Base-by-base conservation (phyloP, 2,888 invertebrate species). In the Iphiclides podalirius region DNA sequence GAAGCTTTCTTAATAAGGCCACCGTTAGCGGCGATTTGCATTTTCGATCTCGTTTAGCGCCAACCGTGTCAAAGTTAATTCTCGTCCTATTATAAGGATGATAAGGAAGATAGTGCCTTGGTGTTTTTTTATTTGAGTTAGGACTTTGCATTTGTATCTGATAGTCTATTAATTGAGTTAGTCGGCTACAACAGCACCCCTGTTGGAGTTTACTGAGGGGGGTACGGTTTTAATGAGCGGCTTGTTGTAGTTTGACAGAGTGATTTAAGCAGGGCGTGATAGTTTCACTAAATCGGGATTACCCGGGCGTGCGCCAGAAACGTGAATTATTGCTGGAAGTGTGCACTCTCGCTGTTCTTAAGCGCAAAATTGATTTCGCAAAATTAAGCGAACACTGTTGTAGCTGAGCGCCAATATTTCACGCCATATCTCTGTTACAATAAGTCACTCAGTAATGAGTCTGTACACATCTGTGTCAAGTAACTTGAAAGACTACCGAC, bases 191-290 rank as follows among this genome's bases (percentile, higher is more conserved):
- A 75, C 75, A 67, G 69, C 31, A 68, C 72, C 67, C 67, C 72
- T 75, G 75, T 74, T 70, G 64, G 69, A 75, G 71, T 75, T 75
- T 73, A 71, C 68, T 65, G 70, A 70, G 70, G 64, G 65, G 70
- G 70, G n/a, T n/a, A 68, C 65, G 66, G 72, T 69, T 70, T 76
- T 84, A 86, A 83, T 84, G 81, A 81, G 78, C 69, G 75, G 78
- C 77, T 77, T 75, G 83, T 79, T 79, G 79, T 79, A 82, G 77
- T 81, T 78, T 83, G 82, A 86, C 84, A 79, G 74, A 78, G 79
- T 84, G 83, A 86, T 85, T 83, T 84, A 85, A 79, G 78, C 72
- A 75, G 57, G 56, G 63, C 75, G 68, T 72, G 77, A 79, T 83
- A 78, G 83, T 79, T 83, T 76, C 79, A 79, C 72, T 80, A 79